Evolutionary conservation across 1,140 invertebrate genomes (phyloP).

Genomic region (Colletes latitarsis): DNA sequence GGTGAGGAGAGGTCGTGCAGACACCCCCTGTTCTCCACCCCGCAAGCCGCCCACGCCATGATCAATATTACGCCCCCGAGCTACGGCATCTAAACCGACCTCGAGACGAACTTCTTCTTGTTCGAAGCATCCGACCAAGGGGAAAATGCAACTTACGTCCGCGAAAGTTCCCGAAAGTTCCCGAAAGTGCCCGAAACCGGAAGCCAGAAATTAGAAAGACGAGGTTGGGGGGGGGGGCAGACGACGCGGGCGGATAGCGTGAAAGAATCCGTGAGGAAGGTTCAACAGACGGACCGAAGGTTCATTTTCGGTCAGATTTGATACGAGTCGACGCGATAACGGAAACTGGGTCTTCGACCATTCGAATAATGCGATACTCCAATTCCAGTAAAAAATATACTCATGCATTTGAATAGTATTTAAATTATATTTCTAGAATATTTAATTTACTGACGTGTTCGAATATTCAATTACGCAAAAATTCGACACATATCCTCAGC

Average conservation of each 20-base stretch:
- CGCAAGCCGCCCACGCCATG: slow-evolving; percentile 71
- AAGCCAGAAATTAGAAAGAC: slow-evolving; percentile 55
- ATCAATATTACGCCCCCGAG: slow-evolving; percentile 80
- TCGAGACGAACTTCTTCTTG: slow-evolving; percentile 76
- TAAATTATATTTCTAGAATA: too few species aligned
- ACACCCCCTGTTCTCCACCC: slow-evolving; percentile 59
- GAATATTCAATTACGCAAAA: too few species aligned
- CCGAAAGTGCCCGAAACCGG: slow-evolving; percentile 54
- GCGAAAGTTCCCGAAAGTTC: slow-evolving; percentile 45
- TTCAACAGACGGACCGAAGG: background rate
- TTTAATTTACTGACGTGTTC: too few species aligned
- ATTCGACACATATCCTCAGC: too few species aligned
- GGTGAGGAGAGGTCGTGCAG: slow-evolving; percentile 71
- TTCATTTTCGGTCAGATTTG: background rate
- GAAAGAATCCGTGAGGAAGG: slow-evolving; percentile 18
- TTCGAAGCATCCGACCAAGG: slow-evolving; percentile 66
- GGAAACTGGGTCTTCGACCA: too few species aligned
- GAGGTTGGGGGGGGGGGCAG: background rate
- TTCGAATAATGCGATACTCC: too few species aligned
- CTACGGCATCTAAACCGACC: slow-evolving; percentile 77
- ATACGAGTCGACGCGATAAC: background rate
- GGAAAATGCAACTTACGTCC: slow-evolving; percentile 59
- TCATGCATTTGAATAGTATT: too few species aligned
- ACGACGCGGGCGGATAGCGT: background rate
- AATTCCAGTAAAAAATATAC: too few species aligned